Conservation (phyloP, 2,797 vertebrate species). For the Percopsis omiscomaycus region DNA sequence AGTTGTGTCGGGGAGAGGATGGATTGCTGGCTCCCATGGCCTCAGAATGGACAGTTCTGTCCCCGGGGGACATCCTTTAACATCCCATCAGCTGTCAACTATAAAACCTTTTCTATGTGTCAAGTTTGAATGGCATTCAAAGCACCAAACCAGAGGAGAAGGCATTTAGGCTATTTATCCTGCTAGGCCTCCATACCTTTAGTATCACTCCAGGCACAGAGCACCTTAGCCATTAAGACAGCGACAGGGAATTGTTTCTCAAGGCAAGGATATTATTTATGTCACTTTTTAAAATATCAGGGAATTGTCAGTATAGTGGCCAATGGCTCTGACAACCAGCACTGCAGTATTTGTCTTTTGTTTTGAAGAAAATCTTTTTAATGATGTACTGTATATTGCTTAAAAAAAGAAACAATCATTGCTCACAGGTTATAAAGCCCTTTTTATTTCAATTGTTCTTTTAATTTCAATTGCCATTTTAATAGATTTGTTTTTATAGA, state of each 20-base stretch:
- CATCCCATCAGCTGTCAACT: slow-evolving; percentile 18
- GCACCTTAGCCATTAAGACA: slow-evolving; percentile 36
- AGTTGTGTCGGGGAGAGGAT: not conserved
- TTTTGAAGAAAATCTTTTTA: too few species aligned
- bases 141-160: slow-evolving; percentile 15
- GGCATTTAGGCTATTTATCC: slow-evolving; percentile 19
- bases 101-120: slow-evolving; percentile 12
- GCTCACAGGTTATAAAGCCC: too few species aligned
- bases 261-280: slow-evolving; percentile 13
- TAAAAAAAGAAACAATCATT: too few species aligned
- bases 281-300: too few species aligned
- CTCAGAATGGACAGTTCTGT: slow-evolving; percentile 25
- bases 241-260: slow-evolving; percentile 31
- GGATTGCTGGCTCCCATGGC: not conserved
- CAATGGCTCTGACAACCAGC: too few species aligned
- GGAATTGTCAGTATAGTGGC: too few species aligned
- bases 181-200: slow-evolving; percentile 14
- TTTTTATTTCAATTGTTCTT: too few species aligned
- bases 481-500: too few species aligned
- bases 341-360: too few species aligned
- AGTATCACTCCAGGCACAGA: slow-evolving; percentile 18
- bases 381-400: too few species aligned
- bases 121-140: slow-evolving; percentile 27
- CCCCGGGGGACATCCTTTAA: slow-evolving; percentile 18
- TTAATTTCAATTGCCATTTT: too few species aligned